phyloP scores from a whole-genome alignment of 2,113 vertebrate species.

The Anseranas semipalmata region DNA sequence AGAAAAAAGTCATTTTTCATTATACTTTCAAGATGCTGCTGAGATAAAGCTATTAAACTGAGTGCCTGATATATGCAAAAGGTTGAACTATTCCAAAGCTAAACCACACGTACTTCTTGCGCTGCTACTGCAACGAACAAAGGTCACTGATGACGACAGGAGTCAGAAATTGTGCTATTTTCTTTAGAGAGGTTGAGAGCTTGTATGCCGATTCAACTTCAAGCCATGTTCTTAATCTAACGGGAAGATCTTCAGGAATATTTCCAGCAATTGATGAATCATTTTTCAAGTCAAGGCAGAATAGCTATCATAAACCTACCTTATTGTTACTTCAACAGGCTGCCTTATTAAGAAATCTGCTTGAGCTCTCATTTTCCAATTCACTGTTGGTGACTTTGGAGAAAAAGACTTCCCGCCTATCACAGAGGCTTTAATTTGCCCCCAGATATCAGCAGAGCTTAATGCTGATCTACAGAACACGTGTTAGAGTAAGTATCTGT shows the following conservation, averaged over 20 bases:
- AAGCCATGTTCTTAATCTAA: background rate
- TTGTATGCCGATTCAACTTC: background rate
- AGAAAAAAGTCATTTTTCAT: background rate
- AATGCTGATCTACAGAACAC: background rate
- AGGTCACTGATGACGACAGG: background rate
- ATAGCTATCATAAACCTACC: background rate
- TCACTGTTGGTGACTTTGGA: background rate
- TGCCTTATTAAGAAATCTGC: background rate
- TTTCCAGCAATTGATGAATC: conserved; percentile 14
- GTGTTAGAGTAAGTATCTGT: background rate
- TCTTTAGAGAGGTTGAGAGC: background rate
- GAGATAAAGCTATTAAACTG: background rate
- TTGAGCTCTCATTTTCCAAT: background rate
- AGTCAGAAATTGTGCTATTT: background rate
- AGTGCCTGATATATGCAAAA: background rate
- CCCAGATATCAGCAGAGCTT: background rate
- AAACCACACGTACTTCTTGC: background rate
- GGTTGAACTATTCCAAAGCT: background rate
- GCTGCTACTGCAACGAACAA: background rate
- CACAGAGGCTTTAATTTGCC: background rate
- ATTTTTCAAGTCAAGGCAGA: background rate
- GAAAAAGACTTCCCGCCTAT: background rate
- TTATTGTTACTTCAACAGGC: background rate
- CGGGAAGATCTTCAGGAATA: background rate
- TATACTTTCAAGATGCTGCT: background rate